Evolutionary conservation across 2,113 vertebrate genomes (phyloP).

Genomic region (Progne subis): DNA sequence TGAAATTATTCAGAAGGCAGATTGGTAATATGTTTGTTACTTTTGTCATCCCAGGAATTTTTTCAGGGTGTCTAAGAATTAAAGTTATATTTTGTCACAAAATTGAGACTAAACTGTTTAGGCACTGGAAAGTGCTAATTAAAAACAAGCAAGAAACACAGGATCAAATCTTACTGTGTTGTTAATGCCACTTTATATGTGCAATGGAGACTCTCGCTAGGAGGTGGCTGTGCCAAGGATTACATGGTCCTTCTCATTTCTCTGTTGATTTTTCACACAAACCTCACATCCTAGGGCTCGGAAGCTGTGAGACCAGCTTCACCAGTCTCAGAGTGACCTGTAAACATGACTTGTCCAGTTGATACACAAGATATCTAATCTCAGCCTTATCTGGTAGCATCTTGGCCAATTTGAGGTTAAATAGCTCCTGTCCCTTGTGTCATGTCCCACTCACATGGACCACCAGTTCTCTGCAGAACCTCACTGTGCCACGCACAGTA

Average conservation of each 20-base stretch:
- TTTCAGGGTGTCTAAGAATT: background rate
- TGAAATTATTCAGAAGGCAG: background rate
- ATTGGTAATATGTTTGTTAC: background rate
- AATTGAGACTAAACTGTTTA: background rate
- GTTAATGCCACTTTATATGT: background rate
- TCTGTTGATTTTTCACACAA: background rate
- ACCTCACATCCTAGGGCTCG: background rate
- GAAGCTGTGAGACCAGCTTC: background rate
- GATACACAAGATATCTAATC: background rate
- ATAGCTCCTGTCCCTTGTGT: background rate
- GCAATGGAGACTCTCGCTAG: background rate
- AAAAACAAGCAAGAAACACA: background rate
- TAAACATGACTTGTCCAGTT: background rate
- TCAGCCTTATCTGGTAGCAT: background rate
- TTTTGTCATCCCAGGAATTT: background rate
- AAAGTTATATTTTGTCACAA: background rate
- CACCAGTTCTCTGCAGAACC: background rate
- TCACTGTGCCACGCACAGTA: rapidly evolving
- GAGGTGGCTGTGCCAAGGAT: background rate
- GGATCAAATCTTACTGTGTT: background rate
- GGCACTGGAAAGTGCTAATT: background rate
- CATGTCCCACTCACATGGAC: background rate
- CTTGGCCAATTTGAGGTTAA: background rate
- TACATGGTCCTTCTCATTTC: background rate
- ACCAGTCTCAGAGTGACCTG: background rate